Evolutionary conservation across 2,888 invertebrate genomes (phyloP).

Genomic region (Allophyes oxyacanthae): DNA sequence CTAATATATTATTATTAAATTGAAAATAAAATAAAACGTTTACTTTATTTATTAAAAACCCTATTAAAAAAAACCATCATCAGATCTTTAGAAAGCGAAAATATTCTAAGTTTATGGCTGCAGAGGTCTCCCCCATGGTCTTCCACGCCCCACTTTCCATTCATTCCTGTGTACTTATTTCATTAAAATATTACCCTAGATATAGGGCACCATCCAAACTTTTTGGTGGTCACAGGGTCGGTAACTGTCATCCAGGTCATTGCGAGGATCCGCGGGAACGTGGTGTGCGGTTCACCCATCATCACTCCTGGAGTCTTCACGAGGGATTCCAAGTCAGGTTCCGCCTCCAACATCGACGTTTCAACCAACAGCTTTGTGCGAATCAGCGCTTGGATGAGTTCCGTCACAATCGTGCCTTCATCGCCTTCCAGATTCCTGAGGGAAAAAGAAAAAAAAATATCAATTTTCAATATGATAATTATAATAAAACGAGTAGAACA

Average conservation of each 20-base stretch:
- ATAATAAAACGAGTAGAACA: too few relatives aligned
- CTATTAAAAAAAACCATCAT: too few relatives aligned
- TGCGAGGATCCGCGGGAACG: slow-evolving; percentile 77
- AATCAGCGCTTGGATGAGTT: slow-evolving; percentile 71
- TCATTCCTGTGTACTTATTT: too few relatives aligned
- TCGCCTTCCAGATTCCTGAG: slow-evolving; percentile 81
- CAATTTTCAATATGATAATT: too few relatives aligned
- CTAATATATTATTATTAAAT: too few relatives aligned
- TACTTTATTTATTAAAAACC: too few relatives aligned
- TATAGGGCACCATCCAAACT: slow-evolving; percentile 78
- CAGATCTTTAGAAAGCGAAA: too few relatives aligned
- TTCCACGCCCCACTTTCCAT: too few relatives aligned
- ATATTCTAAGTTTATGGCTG: too few relatives aligned
- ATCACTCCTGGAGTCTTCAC: slow-evolving; percentile 77
- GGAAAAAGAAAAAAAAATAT: neutral
- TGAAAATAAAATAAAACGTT: too few relatives aligned
- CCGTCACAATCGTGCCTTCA: slow-evolving; percentile 68
- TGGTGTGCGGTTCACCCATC: slow-evolving; percentile 79
- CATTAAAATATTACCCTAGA: slow-evolving; percentile 65
- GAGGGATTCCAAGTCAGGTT: slow-evolving; percentile 76
- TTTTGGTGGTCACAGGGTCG: slow-evolving; percentile 70
- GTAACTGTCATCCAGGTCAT: slow-evolving; percentile 77
- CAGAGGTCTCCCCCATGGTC: too few relatives aligned
- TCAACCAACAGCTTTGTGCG: slow-evolving; percentile 75
- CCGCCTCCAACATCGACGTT: slow-evolving; percentile 73